Evolutionary conservation across 64 coral and sea anemone species (phyloP).

Genomic region (Pachyseris speciosa): DNA sequence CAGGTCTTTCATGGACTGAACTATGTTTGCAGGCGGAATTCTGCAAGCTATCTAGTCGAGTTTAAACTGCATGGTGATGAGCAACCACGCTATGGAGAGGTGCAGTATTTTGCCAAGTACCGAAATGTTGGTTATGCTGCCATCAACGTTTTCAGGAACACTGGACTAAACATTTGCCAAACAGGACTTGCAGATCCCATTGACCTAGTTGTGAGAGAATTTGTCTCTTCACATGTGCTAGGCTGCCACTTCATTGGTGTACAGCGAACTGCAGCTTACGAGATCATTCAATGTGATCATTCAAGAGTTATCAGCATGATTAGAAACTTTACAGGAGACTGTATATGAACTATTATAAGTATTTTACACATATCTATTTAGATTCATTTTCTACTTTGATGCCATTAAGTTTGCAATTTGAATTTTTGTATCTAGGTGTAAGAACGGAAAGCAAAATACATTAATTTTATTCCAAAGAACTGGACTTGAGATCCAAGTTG

Average conservation of each 20-base stretch:
- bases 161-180: constrained; percentile 41
- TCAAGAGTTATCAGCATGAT: constrained; percentile 76
- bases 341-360: no score
- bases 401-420: no score
- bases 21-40: no score
- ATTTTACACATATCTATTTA: no score
- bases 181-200: constrained; percentile 35
- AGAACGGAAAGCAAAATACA: no score
- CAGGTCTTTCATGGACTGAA: constrained; percentile 64
- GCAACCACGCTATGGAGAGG: constrained; percentile 38
- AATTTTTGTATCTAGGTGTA: no score
- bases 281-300: constrained; percentile 34
- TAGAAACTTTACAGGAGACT: no score
- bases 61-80: constrained; percentile 1
- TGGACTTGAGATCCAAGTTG: no score
- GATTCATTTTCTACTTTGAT: no score
- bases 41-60: constrained; percentile 57
- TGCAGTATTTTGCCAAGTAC: constrained; percentile 57
- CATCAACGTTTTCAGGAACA: constrained; percentile 38
- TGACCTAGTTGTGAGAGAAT: constrained; percentile 61
- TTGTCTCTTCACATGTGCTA: constrained; percentile 51
- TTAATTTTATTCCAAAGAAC: no score
- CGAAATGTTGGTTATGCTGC: constrained; percentile 63
- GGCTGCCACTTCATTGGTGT: constrained; percentile 48
- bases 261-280: constrained; percentile 48